A percentile compares a stretch with the other conserved stretches of the same genome.
These are phyloP conservation scores for Caenorhabditis briggsae DNA, from an alignment of 1,140 invertebrate species.

Conservation along the genomic window DNA sequence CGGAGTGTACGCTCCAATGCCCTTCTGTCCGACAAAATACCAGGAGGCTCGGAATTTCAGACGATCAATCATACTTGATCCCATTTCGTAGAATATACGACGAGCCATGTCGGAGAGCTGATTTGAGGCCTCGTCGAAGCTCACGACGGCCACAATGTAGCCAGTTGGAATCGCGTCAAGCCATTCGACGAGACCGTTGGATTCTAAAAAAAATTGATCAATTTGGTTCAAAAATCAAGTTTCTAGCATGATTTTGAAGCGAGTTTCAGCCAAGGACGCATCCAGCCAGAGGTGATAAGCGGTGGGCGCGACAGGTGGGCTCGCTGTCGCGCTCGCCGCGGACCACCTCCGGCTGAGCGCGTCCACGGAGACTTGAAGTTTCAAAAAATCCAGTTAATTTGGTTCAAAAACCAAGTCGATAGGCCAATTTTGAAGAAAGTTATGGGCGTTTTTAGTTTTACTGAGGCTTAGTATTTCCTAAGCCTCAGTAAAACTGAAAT, in stretches of 20 bases:
- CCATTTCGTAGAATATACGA: conserved; percentile 79
- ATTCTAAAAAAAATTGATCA: conserved; percentile 75
- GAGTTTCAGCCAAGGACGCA: too few relatives aligned
- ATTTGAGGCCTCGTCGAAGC: conserved; percentile 79
- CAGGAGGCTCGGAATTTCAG: conserved; percentile 81
- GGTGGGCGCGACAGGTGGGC: too few relatives aligned
- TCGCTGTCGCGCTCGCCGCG: too few relatives aligned
- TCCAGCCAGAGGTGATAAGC: too few relatives aligned
- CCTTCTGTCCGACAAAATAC: conserved; percentile 81
- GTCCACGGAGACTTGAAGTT: background rate
- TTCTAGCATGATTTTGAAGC: too few relatives aligned
- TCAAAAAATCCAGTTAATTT: background rate
- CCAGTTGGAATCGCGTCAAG: conserved; percentile 78
- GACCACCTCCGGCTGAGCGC: too few relatives aligned
- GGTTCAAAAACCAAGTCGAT: too few relatives aligned
- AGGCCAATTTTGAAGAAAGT: conserved; percentile 1
- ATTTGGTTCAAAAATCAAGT: background rate
- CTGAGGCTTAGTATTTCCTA: background rate
- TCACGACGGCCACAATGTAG: conserved; percentile 79
- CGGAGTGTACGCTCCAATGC: conserved; percentile 80
- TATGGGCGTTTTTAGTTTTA: background rate
- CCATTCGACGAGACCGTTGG: conserved; percentile 79
- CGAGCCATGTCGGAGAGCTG: conserved; percentile 77
- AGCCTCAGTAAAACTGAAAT: too few relatives aligned
- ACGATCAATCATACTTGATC: conserved; percentile 81